Evolutionary conservation across 1,140 invertebrate genomes (phyloP).

Genomic region (Hycleus cichorii): DNA sequence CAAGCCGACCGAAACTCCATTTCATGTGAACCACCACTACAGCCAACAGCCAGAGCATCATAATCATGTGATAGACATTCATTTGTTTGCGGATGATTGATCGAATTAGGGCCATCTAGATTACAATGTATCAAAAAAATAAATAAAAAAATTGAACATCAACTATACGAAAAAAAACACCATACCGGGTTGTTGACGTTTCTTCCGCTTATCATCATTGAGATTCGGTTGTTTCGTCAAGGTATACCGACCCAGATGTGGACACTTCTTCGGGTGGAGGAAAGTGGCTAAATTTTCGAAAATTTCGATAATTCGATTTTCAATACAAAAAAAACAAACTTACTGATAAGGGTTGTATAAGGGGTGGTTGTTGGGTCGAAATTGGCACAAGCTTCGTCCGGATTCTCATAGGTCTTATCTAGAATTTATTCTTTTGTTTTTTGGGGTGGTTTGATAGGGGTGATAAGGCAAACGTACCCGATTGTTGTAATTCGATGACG

Average conservation of each 20-base stretch:
- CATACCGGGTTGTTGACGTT: slow-evolving; percentile 32
- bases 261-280: slow-evolving; percentile 56
- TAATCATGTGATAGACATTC: slow-evolving; percentile 44
- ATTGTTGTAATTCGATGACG: slow-evolving; percentile 72
- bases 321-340: slow-evolving; percentile 41
- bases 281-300: slow-evolving; percentile 52
- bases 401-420: slow-evolving; percentile 36
- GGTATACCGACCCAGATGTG: slow-evolving; percentile 59
- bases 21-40: slow-evolving; percentile 49
- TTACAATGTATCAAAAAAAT: not conserved
- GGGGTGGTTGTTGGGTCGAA: slow-evolving; percentile 59
- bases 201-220: slow-evolving; percentile 25
- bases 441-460: no score
- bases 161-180: not conserved
- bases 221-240: slow-evolving; percentile 44
- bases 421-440: slow-evolving; percentile 1
- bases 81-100: slow-evolving; percentile 11
- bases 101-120: slow-evolving; percentile 21
- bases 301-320: no score
- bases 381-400: slow-evolving; percentile 54
- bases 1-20: slow-evolving; percentile 65
- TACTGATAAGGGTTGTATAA: slow-evolving; percentile 78
- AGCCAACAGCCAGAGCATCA: slow-evolving; percentile 57
- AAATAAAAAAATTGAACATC: not conserved
- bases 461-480: slow-evolving; percentile 20